A percentile compares a stretch with the other conserved stretches of the same genome.
These are phyloP conservation scores for Platichthys flesus DNA, from an alignment of 2,113 vertebrate species.

Conservation along the genomic window DNA sequence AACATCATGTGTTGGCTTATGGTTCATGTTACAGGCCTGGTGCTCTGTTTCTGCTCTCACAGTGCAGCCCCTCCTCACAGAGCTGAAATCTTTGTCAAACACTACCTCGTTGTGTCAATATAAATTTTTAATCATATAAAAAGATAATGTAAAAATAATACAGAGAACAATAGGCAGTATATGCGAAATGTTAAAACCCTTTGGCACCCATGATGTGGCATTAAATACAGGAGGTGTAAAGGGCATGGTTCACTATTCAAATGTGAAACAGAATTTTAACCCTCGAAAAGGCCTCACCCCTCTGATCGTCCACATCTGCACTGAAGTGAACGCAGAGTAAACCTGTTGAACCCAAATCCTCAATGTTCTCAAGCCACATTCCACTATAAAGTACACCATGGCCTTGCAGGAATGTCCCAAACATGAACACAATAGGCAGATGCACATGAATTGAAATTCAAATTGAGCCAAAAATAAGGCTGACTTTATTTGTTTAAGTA, in stretches of 20 bases:
- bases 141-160: not conserved
- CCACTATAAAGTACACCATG: not conserved
- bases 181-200: not conserved
- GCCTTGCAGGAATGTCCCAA: not conserved
- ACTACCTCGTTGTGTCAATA: not conserved
- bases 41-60: not conserved
- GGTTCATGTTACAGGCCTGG: not conserved
- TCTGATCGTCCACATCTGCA: not conserved
- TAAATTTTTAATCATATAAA: not conserved
- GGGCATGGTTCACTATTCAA: not conserved
- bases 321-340: not conserved
- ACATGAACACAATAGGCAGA: no score
- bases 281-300: not conserved
- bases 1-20: not conserved
- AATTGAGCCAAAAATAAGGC: not conserved
- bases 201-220: not conserved
- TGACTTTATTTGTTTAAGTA: no score
- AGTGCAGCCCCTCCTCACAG: not conserved
- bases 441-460: not conserved
- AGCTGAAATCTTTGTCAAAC: not conserved
- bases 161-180: no score
- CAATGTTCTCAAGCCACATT: not conserved
- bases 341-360: not conserved
- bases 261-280: not conserved
- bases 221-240: conserved; percentile 6